Evolutionary conservation across 2,113 vertebrate genomes (phyloP).

Genomic region (Labeo rohita): DNA sequence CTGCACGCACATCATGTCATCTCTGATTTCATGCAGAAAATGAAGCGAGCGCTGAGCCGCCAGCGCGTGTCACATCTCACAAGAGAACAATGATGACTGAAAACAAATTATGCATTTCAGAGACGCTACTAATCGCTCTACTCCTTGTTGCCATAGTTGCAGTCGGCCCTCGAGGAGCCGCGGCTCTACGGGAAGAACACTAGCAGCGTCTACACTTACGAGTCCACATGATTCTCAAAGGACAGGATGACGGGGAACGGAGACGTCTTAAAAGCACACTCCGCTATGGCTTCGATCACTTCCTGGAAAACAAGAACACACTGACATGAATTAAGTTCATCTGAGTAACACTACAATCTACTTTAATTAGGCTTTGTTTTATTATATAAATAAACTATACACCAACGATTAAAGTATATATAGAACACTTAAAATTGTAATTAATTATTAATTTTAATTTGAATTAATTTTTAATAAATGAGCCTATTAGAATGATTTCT

Average conservation of each 20-base stretch:
- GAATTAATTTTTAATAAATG: no score
- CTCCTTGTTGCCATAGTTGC: constrained; percentile 58
- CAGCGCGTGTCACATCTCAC: constrained; percentile 28
- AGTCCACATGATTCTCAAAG: constrained; percentile 98
- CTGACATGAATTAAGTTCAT: not conserved
- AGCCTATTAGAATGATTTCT: no score
- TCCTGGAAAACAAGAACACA: constrained; percentile 75
- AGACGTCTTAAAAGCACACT: constrained; percentile 98
- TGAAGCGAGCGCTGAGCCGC: not conserved
- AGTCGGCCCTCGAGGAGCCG: constrained; percentile 34
- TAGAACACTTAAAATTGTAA: no score
- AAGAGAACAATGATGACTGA: constrained; percentile 39
- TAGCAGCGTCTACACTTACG: constrained; percentile 82
- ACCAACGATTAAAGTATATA: no score
- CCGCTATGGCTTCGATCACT: constrained; percentile 98
- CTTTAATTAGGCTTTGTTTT: not conserved
- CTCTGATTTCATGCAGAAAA: constrained; percentile 40
- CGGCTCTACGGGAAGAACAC: constrained; percentile 25
- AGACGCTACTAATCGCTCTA: constrained; percentile 43
- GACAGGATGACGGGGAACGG: constrained; percentile 96
- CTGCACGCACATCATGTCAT: not conserved
- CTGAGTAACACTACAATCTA: not conserved
- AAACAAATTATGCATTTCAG: constrained; percentile 53
- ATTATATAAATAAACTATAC: not conserved
- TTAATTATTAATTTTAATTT: no score